phyloP scores from a whole-genome alignment of 1,140 invertebrate species.

The silkworm (Bombyx mori) region DNA sequence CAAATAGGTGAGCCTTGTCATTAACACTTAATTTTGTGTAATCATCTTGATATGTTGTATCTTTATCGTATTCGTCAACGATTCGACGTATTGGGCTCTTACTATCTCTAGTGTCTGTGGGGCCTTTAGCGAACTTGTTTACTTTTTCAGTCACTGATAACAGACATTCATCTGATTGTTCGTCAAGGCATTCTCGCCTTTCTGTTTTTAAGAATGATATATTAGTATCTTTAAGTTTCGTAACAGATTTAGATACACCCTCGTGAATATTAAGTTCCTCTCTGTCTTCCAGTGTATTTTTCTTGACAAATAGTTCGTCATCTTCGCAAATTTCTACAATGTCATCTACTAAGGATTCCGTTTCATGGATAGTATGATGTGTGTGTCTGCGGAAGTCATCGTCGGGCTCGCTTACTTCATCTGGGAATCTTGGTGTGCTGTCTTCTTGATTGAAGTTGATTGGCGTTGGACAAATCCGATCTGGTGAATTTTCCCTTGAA shows the following conservation, averaged over 20 bases:
- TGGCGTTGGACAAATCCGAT: constrained; percentile 76
- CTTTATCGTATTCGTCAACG: constrained; percentile 57
- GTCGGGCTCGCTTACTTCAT: constrained; percentile 80
- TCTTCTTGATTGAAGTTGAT: constrained; percentile 71
- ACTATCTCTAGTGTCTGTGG: constrained; percentile 32
- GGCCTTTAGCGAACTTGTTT: constrained; percentile 70
- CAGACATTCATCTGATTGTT: constrained; percentile 69
- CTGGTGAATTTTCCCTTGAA: constrained; percentile 79
- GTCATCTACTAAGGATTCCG: constrained; percentile 62
- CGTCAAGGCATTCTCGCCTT: constrained; percentile 41
- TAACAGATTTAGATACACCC: constrained; percentile 62
- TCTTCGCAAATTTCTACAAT: constrained; percentile 72
- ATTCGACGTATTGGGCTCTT: constrained; percentile 49
- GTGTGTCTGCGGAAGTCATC: constrained; percentile 66
- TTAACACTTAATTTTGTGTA: constrained; percentile 77
- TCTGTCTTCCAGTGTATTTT: constrained; percentile 34
- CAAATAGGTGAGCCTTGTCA: constrained; percentile 77
- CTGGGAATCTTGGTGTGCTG: constrained; percentile 77
- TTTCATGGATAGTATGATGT: constrained; percentile 63
- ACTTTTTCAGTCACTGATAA: constrained; percentile 76
- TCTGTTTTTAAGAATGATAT: constrained; percentile 44
- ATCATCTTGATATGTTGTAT: constrained; percentile 72
- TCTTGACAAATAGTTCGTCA: constrained; percentile 55
- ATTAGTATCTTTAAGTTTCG: constrained; percentile 43
- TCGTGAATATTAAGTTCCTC: constrained; percentile 64